Percentiles rank a stretch among this genome's conserved stretches.
phyloP scores from a whole-genome alignment of 2,113 vertebrate genomes.

The Meleagris gallopavo region DNA sequence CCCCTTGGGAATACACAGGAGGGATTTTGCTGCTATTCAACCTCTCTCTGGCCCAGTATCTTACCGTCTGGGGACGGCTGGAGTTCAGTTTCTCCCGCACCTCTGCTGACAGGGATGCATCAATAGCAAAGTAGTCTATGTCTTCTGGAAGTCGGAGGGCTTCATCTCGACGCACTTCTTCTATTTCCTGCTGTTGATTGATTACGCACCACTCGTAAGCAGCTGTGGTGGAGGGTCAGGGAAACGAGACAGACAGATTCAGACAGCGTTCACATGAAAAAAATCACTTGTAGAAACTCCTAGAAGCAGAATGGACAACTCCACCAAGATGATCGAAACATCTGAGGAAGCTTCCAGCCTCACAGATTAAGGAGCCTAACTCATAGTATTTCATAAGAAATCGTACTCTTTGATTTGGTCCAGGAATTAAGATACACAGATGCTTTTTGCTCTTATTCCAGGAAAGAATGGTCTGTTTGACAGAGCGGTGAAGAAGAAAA shows the following conservation, averaged over 20 bases:
- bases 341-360: neutral
- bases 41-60: neutral
- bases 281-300: neutral
- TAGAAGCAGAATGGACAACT: neutral
- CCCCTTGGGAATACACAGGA: neutral
- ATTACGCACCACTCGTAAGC: conserved; percentile 82
- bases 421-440: neutral
- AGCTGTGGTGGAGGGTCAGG: conserved; percentile 70
- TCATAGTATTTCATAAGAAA: neutral
- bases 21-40: neutral
- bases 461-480: neutral
- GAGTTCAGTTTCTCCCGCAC: conserved; percentile 88
- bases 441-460: neutral
- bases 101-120: conserved; percentile 86
- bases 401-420: neutral
- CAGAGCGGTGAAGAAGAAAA: neutral
- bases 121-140: conserved; percentile 88
- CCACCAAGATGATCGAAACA: neutral
- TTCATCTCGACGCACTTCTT: conserved; percentile 88
- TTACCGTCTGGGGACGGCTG: conserved; percentile 88
- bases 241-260: neutral
- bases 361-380: neutral
- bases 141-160: conserved; percentile 85
- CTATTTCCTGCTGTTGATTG: conserved; percentile 86
- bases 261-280: neutral